phyloP scores from a whole-genome alignment of 2,113 vertebrate species.

The Choloepus hoffmanni region DNA sequence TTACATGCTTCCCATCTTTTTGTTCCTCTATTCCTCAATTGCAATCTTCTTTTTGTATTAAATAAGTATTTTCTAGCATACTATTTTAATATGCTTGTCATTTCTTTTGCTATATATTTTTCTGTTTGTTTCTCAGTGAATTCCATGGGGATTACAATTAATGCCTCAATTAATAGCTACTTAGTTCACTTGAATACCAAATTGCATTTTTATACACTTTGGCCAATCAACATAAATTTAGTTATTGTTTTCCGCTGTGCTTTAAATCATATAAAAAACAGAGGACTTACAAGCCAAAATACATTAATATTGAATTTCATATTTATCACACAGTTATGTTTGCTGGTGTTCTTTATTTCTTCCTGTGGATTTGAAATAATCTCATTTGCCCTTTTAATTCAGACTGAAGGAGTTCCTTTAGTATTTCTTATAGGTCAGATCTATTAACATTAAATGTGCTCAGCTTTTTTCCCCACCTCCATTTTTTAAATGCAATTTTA shows the following conservation, averaged over 20 bases:
- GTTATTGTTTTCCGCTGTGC: not conserved
- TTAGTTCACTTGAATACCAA: not conserved
- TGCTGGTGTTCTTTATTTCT: not conserved
- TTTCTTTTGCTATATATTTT: not conserved
- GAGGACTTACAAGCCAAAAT: not conserved
- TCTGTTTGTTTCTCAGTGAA: not conserved
- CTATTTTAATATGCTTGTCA: not conserved
- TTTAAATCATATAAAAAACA: constrained; percentile 18
- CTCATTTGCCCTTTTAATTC: not conserved
- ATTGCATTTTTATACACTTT: not conserved
- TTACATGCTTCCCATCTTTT: not conserved
- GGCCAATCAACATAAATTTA: not conserved
- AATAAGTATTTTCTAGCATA: too few species aligned
- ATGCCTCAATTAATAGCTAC: not conserved
- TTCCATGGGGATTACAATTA: not conserved
- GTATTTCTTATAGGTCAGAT: not conserved
- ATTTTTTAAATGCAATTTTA: too few species aligned
- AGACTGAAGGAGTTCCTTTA: not conserved
- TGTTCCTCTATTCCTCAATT: not conserved
- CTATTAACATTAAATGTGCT: not conserved
- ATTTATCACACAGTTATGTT: not conserved
- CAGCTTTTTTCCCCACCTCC: not conserved
- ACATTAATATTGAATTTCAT: not conserved
- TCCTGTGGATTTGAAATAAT: not conserved
- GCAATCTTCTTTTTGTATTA: not conserved